These are phyloP conservation scores for Apamea epomidion DNA, from an alignment of 2,888 invertebrate species.

Conservation along the genomic window DNA sequence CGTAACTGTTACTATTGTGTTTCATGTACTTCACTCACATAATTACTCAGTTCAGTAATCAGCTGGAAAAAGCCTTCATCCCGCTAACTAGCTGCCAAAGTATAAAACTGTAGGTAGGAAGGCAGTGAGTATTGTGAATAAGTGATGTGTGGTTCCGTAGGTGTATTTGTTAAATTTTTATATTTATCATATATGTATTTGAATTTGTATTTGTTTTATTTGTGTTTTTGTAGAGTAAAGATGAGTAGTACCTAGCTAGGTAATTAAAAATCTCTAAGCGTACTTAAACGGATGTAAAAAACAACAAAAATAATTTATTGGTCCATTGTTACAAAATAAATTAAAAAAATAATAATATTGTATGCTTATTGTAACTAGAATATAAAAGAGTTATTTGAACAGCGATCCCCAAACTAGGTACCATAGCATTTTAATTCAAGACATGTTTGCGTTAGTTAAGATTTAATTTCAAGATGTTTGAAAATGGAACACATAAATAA, in stretches of 20 bases:
- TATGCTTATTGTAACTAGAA: too few species aligned
- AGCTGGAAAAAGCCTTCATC: constrained; percentile 59
- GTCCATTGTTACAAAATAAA: too few species aligned
- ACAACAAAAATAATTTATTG: too few species aligned
- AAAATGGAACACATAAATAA: too few species aligned
- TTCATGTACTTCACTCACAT: constrained; percentile 46
- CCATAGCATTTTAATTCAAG: too few species aligned
- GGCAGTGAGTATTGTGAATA: constrained; percentile 11
- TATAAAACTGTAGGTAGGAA: constrained; percentile 33
- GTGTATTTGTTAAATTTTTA: neutral
- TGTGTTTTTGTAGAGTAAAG: neutral
- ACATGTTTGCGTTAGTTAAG: too few species aligned
- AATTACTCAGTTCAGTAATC: constrained; percentile 64
- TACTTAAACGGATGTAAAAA: neutral
- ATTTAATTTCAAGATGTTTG: too few species aligned
- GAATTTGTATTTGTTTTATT: neutral
- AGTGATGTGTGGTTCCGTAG: constrained; percentile 52
- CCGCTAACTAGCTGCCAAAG: constrained; percentile 62
- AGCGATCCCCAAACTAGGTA: too few species aligned
- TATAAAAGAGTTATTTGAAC: too few species aligned
- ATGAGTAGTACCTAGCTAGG: neutral
- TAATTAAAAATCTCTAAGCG: neutral
- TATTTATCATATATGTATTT: neutral
- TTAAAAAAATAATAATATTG: too few species aligned
- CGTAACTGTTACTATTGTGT: constrained; percentile 42